Evolutionary conservation across 1,140 invertebrate genomes (phyloP), one percentile per base, ranked within the genome.

Genomic region (Drosophila littoralis): DNA sequence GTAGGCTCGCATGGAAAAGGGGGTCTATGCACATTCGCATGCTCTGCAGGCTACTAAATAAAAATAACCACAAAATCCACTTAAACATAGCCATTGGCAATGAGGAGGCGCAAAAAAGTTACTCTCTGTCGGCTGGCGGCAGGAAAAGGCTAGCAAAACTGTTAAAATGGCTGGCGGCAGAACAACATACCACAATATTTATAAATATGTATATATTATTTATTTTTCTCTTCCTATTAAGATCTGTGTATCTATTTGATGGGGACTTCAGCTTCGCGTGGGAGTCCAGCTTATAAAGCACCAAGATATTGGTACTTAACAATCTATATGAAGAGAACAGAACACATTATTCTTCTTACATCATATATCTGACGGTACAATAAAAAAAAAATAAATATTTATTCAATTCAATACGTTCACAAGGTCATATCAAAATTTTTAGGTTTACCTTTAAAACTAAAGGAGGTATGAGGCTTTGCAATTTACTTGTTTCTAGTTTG

Each of bases 41-140:
- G 74, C 60, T 43, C 1, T 17, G 50, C 38, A 22, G 59, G 58
- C 42, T 82, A 79, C 79, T 83, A 86, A 85, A 86, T 86, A 85
- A 75, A 86, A 79, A 88, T 67, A 83, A 66, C 83, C 77, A 77
- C 84, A 88, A 89, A 83, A 89, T 88, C 84, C 79, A 89, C 75
- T 89, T 71, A 77, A 65, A 82, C 75, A 71, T 51, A 67, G 76
- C 72, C 69, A 22, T 22, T 22, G 68, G 77, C 73, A 54, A 79
- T 79, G 65, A 77, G 65, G 76, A 71, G 71, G 75, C 68, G 73
- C 76, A 86, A 77, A 86, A 86, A 86, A 86, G 83, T 88, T 74
- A 67, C 79, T 79, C 88, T 83, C 76, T 77, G 71, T 68, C 71
- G 71, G 64, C 67, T 68, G 79, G 46, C 70, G 69, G 65, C 65